These are phyloP conservation scores for Bufotes viridis DNA, from an alignment of 2,797 vertebrate species.

Conservation along the genomic window DNA sequence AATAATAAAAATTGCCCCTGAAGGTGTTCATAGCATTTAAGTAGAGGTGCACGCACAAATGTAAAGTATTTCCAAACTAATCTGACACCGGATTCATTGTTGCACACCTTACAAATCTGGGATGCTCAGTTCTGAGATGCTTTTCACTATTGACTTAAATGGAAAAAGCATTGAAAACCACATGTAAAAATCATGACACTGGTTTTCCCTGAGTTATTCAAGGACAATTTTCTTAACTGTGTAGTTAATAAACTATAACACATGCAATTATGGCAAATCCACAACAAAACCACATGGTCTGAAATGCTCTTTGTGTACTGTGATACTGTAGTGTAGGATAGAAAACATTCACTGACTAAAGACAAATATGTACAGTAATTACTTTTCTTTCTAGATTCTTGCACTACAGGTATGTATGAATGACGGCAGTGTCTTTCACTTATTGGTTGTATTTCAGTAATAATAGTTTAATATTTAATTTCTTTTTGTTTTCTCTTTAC, in stretches of 20 bases:
- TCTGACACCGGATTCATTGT: no score
- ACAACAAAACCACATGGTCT: background rate
- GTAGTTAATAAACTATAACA: background rate
- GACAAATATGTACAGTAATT: background rate
- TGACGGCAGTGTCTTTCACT: background rate
- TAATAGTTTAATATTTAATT: slow-evolving; percentile 37
- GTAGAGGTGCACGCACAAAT: no score
- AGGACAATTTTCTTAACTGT: background rate
- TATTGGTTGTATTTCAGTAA: background rate
- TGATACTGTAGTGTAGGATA: background rate
- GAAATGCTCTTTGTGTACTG: background rate
- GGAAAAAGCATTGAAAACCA: background rate
- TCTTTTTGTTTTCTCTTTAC: background rate
- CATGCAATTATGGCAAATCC: background rate
- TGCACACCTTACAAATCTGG: no score
- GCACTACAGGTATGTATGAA: background rate
- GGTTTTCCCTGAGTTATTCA: background rate
- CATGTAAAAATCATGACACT: background rate
- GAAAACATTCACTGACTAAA: background rate
- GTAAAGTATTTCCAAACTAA: no score
- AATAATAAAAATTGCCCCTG: no score
- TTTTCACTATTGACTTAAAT: background rate
- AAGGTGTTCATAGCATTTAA: no score
- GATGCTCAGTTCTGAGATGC: no score
- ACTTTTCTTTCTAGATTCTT: background rate